Percentiles rank a stretch among this genome's conserved stretches.
Evolutionary conservation across 1,140 invertebrate genomes (phyloP).

Genomic region (Copidosoma floridanum): DNA sequence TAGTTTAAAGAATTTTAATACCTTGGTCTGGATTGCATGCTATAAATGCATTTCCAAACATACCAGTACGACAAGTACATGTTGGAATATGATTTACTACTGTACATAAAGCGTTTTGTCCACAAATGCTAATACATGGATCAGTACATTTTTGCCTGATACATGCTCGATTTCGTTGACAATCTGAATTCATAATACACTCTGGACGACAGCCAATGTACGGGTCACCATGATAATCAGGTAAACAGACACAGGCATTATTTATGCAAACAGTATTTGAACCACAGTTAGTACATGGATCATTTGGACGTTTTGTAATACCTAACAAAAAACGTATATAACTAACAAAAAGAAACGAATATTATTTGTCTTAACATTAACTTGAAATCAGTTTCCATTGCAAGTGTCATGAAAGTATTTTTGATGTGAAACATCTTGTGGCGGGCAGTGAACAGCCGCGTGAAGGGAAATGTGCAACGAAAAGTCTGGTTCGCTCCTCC

Average conservation of each 20-base stretch:
- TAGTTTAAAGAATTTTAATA: background rate
- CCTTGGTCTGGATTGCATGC: constrained; percentile 40
- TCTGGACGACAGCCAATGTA: constrained; percentile 56
- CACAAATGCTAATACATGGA: constrained; percentile 59
- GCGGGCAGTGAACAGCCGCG: too few relatives aligned
- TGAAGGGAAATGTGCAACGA: too few relatives aligned
- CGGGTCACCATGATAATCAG: constrained; percentile 67
- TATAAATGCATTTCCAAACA: constrained; percentile 58
- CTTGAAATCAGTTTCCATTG: background rate
- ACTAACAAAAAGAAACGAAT: too few relatives aligned
- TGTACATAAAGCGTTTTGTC: constrained; percentile 56
- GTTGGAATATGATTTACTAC: constrained; percentile 56
- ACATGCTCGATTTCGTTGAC: constrained; percentile 54
- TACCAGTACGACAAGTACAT: constrained; percentile 56
- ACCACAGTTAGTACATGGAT: constrained; percentile 53
- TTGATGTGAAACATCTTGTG: too few relatives aligned
- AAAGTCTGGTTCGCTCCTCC: too few relatives aligned
- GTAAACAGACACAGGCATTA: constrained; percentile 63
- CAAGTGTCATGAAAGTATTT: background rate
- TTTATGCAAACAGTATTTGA: constrained; percentile 56
- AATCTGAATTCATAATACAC: constrained; percentile 55
- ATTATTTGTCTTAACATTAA: background rate
- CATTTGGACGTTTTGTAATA: constrained; percentile 2
- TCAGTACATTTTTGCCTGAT: constrained; percentile 56
- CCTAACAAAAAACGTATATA: too few relatives aligned